Conservation (phyloP, 2,797 vertebrate genomes). For the Labeo calbasu region DNA sequence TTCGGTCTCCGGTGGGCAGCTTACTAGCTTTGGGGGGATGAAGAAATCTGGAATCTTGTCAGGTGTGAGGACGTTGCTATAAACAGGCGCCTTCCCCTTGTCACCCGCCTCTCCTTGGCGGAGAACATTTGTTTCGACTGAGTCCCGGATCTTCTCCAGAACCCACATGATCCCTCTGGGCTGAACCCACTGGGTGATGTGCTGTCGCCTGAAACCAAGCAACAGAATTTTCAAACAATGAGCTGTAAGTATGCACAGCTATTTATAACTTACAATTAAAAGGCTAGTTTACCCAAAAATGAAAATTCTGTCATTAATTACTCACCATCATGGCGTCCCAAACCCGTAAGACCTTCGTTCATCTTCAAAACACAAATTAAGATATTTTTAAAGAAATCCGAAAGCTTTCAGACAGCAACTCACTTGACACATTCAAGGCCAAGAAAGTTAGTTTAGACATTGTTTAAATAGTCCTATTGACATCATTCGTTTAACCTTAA, state of each 20-base stretch:
- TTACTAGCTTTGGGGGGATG: conserved; percentile 92
- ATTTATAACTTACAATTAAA: not conserved
- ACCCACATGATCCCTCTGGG: conserved; percentile 88
- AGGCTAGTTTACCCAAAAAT: no score
- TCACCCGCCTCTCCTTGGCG: conserved; percentile 80
- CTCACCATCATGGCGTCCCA: no score
- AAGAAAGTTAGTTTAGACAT: no score
- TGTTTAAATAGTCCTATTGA: no score
- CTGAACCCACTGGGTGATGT: conserved; percentile 56
- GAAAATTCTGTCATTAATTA: no score
- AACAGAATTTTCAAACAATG: conserved; percentile 48
- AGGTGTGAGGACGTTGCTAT: conserved; percentile 95
- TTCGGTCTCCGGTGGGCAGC: conserved; percentile 78
- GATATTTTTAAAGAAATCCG: no score
- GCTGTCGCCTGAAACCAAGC: conserved; percentile 67
- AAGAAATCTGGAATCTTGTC: conserved; percentile 98
- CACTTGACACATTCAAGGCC: no score
- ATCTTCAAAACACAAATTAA: no score
- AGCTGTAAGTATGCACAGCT: not conserved
- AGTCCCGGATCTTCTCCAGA: conserved; percentile 90
- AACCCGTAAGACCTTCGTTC: no score
- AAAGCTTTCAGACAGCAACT: no score
- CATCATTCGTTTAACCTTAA: no score
- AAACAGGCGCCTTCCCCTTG: conserved; percentile 73
- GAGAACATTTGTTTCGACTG: conserved; percentile 82